A percentile compares a stretch with the other conserved stretches of the same genome.
phyloP scores from a whole-genome alignment of 2,888 invertebrate species.

The Nemapogon koenigi region DNA sequence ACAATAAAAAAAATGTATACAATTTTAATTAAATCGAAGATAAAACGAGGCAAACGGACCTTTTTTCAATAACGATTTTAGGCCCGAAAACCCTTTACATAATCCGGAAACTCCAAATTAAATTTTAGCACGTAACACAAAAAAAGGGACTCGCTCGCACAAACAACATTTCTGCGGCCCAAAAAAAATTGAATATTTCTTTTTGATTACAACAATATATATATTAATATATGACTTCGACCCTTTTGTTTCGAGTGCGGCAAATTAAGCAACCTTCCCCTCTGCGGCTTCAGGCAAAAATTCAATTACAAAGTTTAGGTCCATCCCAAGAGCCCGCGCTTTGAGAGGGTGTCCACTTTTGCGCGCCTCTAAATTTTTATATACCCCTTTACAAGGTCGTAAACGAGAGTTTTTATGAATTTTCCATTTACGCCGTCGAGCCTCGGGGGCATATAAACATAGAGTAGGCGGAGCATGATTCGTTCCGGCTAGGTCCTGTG shows the following conservation, averaged over 20 bases:
- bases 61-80: slow-evolving; percentile 21
- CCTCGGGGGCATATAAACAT: slow-evolving; percentile 27
- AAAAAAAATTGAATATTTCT: slow-evolving; percentile 60
- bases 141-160: slow-evolving; percentile 31
- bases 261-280: slow-evolving; percentile 60
- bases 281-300: slow-evolving; percentile 62
- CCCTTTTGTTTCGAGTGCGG: slow-evolving; percentile 27
- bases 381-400: slow-evolving; percentile 58
- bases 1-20: slow-evolving; percentile 3
- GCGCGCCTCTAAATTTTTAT: slow-evolving; percentile 59
- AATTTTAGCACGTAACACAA: slow-evolving; percentile 58
- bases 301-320: slow-evolving; percentile 60
- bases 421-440: slow-evolving; percentile 43
- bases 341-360: slow-evolving; percentile 48
- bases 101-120: slow-evolving; percentile 56
- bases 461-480: slow-evolving; percentile 2
- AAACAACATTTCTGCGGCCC: slow-evolving; percentile 41
- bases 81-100: slow-evolving; percentile 32
- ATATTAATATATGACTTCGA: slow-evolving; percentile 18
- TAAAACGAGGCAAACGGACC: slow-evolving; percentile 8
- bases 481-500: too few species aligned
- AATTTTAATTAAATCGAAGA: slow-evolving; percentile 9
- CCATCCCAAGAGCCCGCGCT: slow-evolving; percentile 50
- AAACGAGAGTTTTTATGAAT: slow-evolving; percentile 58
- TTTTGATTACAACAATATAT: slow-evolving; percentile 65